Conservation (phyloP, 2,888 invertebrate species). For the Drosophila imparisetae region DNA sequence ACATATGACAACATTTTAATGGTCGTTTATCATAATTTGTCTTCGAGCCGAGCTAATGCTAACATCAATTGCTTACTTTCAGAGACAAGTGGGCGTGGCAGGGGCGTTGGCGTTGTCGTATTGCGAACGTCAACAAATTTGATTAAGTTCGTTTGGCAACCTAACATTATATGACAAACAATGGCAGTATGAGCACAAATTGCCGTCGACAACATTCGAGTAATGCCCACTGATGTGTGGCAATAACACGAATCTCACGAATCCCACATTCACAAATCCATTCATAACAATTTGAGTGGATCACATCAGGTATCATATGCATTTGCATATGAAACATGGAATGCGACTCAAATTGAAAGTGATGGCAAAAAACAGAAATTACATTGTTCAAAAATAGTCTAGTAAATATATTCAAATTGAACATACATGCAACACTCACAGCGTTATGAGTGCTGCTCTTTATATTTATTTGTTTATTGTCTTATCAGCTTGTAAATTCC, state of each 20-base stretch:
- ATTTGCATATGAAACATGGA: neutral
- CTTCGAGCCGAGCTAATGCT: conserved; percentile 60
- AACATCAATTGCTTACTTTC: conserved; percentile 64
- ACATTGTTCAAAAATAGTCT: neutral
- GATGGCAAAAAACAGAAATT: neutral
- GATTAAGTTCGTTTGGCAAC: conserved; percentile 42
- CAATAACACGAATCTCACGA: conserved; percentile 33
- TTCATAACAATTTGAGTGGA: conserved; percentile 41
- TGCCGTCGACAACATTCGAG: conserved; percentile 5
- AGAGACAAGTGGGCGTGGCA: conserved; percentile 33
- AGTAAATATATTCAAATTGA: neutral
- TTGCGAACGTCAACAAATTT: conserved; percentile 45
- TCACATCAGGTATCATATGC: conserved; percentile 4
- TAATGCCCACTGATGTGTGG: conserved; percentile 28
- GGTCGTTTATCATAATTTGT: conserved; percentile 78
- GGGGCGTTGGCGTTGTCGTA: conserved; percentile 22
- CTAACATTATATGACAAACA: conserved; percentile 35
- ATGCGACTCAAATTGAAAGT: conserved; percentile 5
- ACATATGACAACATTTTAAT: conserved; percentile 77
- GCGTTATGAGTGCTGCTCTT: conserved; percentile 7
- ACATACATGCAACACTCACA: neutral
- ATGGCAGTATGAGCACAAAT: conserved; percentile 28
- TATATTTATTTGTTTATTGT: conserved; percentile 33
- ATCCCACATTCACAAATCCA: conserved; percentile 38
- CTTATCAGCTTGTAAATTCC: conserved; percentile 56